A percentile compares a stretch with the other conserved stretches of the same genome.
Evolutionary conservation across 2,888 invertebrate genomes (phyloP).

Genomic region (Cephus pulcher): DNA sequence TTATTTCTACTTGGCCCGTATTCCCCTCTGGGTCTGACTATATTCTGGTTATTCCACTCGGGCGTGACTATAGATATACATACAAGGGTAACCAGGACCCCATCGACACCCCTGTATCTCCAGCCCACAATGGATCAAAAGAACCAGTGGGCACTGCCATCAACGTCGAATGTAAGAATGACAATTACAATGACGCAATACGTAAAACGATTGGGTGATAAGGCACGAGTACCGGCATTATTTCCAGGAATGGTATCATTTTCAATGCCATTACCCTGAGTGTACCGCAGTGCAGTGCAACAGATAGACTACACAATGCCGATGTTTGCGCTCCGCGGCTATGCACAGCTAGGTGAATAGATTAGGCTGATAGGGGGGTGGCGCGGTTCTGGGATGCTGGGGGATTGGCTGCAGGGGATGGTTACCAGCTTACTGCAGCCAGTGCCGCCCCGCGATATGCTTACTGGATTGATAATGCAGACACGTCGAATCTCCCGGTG

Average conservation of each 20-base stretch:
- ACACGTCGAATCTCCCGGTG: slow-evolving; percentile 16
- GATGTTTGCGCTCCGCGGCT: slow-evolving; percentile 44
- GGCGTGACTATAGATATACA: background rate
- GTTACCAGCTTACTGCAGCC: slow-evolving; percentile 29
- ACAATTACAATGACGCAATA: background rate
- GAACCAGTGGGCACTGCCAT: background rate
- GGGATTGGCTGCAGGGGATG: slow-evolving; percentile 34
- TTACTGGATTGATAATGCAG: slow-evolving; percentile 53
- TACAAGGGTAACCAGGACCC: background rate
- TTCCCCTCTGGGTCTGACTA: background rate
- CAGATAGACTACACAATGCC: slow-evolving; percentile 53
- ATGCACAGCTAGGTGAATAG: slow-evolving; percentile 44
- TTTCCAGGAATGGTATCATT: slow-evolving; percentile 45
- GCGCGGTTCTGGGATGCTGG: slow-evolving; percentile 24
- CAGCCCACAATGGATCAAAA: background rate
- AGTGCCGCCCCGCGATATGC: slow-evolving; percentile 53
- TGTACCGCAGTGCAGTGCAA: slow-evolving; percentile 47
- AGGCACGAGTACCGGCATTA: background rate
- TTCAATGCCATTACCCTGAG: slow-evolving; percentile 50
- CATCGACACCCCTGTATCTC: no score
- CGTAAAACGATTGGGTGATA: background rate
- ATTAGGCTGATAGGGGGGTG: slow-evolving; percentile 48
- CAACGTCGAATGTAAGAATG: background rate
- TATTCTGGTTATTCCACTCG: background rate
- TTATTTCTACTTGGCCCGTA: background rate